These are phyloP conservation scores for Lytechinus pictus DNA, from an alignment of 35 echinoderm and acorn worm genomes.

Conservation along the genomic window DNA sequence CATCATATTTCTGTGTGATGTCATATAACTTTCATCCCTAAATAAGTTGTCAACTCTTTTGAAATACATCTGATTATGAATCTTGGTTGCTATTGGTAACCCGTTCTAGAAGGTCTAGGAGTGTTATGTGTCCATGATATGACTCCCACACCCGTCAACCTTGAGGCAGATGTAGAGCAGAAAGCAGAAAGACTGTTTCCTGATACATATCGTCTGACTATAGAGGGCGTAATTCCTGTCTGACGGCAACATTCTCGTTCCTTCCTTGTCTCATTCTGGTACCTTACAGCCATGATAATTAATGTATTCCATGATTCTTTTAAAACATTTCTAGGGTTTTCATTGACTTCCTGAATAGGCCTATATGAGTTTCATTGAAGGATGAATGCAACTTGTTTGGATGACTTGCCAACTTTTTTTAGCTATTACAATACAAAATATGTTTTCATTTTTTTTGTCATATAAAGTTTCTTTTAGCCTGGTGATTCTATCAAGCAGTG, in stretches of 20 bases:
- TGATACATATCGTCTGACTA: constrained; percentile 23
- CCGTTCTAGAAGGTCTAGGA: neutral
- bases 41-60: constrained; percentile 4
- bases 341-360: neutral
- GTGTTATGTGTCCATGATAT: neutral
- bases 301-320: neutral
- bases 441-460: no score
- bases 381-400: neutral
- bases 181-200: constrained; percentile 12
- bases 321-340: neutral
- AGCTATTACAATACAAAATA: no score
- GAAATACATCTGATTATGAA: neutral
- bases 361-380: neutral
- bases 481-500: no score
- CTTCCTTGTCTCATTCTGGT: neutral
- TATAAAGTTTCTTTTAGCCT: no score
- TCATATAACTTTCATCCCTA: neutral
- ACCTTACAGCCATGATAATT: neutral
- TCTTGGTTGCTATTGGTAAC: constrained; percentile 2
- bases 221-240: constrained; percentile 42
- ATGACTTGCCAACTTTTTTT: no score
- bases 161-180: constrained; percentile 1
- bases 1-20: neutral
- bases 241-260: neutral
- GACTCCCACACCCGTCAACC: neutral